phyloP scores from a whole-genome alignment of 2,113 vertebrate species.

The Oxygymnocypris stewartii region DNA sequence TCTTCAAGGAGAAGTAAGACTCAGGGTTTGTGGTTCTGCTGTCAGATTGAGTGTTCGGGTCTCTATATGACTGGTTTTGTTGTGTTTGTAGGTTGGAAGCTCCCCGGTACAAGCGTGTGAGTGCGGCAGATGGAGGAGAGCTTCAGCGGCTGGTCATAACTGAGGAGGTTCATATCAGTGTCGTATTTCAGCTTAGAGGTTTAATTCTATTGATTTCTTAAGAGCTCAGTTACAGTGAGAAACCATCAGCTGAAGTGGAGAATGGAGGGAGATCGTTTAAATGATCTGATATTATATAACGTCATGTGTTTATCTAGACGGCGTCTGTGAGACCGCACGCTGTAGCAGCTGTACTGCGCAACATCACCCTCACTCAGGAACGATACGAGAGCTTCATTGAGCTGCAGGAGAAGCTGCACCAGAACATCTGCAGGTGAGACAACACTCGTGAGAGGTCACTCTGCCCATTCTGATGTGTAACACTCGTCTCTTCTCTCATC shows the following conservation, averaged over 20 bases:
- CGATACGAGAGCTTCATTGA: slow-evolving; percentile 96
- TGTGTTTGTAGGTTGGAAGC: slow-evolving; percentile 79
- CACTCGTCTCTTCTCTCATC: slow-evolving; percentile 17
- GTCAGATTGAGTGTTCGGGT: background rate
- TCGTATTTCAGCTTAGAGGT: background rate
- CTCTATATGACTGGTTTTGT: background rate
- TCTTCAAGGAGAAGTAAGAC: slow-evolving; percentile 92
- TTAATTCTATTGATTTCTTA: background rate
- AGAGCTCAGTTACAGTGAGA: background rate
- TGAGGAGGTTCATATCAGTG: slow-evolving; percentile 80
- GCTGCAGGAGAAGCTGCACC: slow-evolving; percentile 96
- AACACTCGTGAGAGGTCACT: background rate
- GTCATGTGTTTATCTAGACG: slow-evolving; percentile 74
- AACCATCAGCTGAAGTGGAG: background rate
- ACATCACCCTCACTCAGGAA: slow-evolving; percentile 88
- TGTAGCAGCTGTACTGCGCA: slow-evolving; percentile 90
- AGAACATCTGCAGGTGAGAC: slow-evolving; percentile 93
- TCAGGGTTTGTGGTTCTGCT: background rate
- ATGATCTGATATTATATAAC: background rate
- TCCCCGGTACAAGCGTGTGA: slow-evolving; percentile 84
- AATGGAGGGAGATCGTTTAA: background rate
- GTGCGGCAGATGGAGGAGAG: slow-evolving; percentile 75
- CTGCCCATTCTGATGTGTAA: background rate
- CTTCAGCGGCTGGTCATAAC: slow-evolving; percentile 87
- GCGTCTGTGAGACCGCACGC: slow-evolving; percentile 84